Conservation (phyloP, 2,888 invertebrate genomes). For the Agelastica alni region DNA sequence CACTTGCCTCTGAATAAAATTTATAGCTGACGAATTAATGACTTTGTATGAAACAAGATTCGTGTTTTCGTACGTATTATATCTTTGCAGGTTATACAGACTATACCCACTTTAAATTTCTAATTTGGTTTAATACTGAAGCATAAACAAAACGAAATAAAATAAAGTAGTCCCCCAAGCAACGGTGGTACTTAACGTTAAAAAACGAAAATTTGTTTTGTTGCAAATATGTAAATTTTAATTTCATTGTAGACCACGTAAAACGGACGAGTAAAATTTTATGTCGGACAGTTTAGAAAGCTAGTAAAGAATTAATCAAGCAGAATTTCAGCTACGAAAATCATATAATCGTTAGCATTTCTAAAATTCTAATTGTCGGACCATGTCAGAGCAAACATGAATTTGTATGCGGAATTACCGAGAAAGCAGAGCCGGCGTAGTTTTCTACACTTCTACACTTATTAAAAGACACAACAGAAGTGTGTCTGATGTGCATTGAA, state of each 20-base stretch:
- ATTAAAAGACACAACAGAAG: background rate
- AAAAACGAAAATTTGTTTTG: conserved; percentile 10
- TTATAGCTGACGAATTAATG: no score
- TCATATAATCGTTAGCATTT: conserved; percentile 47
- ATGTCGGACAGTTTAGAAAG: conserved; percentile 40
- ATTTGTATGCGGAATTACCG: conserved; percentile 52
- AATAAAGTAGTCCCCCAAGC: no score
- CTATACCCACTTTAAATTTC: no score
- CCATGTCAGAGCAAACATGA: conserved; percentile 42
- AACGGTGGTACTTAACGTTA: background rate
- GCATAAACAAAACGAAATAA: no score
- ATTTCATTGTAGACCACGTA: conserved; percentile 35
- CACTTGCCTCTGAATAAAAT: no score
- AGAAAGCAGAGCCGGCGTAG: conserved; percentile 7
- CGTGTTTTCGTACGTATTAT: no score
- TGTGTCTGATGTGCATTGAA: no score
- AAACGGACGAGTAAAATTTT: conserved; percentile 42
- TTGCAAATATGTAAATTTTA: conserved; percentile 42
- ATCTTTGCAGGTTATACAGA: no score
- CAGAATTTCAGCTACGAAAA: conserved; percentile 41
- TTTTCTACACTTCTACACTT: no score
- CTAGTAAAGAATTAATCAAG: conserved; percentile 50
- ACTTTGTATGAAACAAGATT: no score
- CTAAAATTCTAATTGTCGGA: conserved; percentile 46
- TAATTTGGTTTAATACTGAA: no score